Conservation (phyloP, 2,888 invertebrate genomes). For the Eremobia ochroleuca region DNA sequence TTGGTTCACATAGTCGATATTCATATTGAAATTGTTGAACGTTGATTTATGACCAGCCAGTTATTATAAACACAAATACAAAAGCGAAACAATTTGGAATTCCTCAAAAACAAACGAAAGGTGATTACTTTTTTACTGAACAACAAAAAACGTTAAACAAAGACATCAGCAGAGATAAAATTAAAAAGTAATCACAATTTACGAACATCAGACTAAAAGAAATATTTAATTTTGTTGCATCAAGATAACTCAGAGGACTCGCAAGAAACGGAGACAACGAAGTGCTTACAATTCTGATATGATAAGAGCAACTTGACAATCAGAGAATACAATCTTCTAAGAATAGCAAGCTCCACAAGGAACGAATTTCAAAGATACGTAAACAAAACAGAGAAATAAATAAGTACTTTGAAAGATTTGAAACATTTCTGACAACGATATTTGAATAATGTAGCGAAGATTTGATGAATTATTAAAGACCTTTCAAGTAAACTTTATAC, state of each 20-base stretch:
- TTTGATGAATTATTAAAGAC: not conserved
- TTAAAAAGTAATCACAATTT: conserved; percentile 63
- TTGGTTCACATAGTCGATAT: conserved; percentile 41
- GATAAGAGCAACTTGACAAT: conserved; percentile 67
- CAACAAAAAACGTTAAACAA: conserved; percentile 19
- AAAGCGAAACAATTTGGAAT: not conserved
- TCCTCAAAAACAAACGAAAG: not conserved
- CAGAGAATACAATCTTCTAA: conserved; percentile 57
- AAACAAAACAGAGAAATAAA: conserved; percentile 35
- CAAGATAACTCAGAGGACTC: conserved; percentile 57
- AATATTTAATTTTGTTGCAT: conserved; percentile 57
- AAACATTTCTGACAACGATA: conserved; percentile 25
- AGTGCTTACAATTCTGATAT: conserved; percentile 60
- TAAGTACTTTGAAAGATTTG: conserved; percentile 22
- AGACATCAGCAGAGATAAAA: conserved; percentile 45
- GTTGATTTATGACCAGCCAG: conserved; percentile 39
- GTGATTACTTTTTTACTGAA: conserved; percentile 2
- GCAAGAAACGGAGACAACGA: conserved; percentile 58
- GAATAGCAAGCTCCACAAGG: conserved; percentile 29
- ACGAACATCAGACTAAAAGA: conserved; percentile 45
- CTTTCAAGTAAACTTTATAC: not conserved
- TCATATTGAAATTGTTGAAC: conserved; percentile 35
- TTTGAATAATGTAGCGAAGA: not conserved
- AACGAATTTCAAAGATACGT: conserved; percentile 30
- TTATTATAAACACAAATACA: conserved; percentile 17